A percentile compares a stretch with the other conserved stretches of the same genome.
Conservation (phyloP, 1,140 invertebrate genomes). For the Physella acuta region DNA sequence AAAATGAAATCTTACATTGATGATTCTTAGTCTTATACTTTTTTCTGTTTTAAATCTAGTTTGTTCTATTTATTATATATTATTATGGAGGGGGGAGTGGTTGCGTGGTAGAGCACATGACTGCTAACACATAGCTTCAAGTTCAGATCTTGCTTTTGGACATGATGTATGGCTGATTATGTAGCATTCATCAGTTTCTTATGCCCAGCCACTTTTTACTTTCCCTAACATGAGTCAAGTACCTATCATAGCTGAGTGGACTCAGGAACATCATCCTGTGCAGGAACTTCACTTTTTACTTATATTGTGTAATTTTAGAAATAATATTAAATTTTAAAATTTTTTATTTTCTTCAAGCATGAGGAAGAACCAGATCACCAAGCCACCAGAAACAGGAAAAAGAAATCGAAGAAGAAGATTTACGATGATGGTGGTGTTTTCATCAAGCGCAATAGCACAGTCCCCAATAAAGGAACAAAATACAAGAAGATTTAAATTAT, state of each 20-base stretch:
- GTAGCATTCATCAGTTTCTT: background rate
- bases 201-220: background rate
- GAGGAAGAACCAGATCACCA: slow-evolving; percentile 38
- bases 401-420: slow-evolving; percentile 37
- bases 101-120: too few relatives aligned
- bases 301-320: background rate
- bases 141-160: too few relatives aligned
- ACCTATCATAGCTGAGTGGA: too few relatives aligned
- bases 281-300: background rate
- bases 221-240: too few relatives aligned
- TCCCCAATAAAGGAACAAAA: slow-evolving; percentile 27
- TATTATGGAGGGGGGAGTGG: too few relatives aligned
- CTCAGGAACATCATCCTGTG: too few relatives aligned
- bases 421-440: slow-evolving; percentile 45
- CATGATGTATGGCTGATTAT: too few relatives aligned
- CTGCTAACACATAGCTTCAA: too few relatives aligned
- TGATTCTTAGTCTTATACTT: background rate
- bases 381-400: slow-evolving; percentile 11
- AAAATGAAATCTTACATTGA: background rate
- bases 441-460: slow-evolving; percentile 41
- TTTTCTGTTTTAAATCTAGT: too few relatives aligned
- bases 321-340: background rate
- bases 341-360: slow-evolving; percentile 18
- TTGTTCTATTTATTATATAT: too few relatives aligned
- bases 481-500: slow-evolving; percentile 21